Evolutionary conservation across 2,113 vertebrate species (phyloP).

Genomic region (Anas platyrhynchos): DNA sequence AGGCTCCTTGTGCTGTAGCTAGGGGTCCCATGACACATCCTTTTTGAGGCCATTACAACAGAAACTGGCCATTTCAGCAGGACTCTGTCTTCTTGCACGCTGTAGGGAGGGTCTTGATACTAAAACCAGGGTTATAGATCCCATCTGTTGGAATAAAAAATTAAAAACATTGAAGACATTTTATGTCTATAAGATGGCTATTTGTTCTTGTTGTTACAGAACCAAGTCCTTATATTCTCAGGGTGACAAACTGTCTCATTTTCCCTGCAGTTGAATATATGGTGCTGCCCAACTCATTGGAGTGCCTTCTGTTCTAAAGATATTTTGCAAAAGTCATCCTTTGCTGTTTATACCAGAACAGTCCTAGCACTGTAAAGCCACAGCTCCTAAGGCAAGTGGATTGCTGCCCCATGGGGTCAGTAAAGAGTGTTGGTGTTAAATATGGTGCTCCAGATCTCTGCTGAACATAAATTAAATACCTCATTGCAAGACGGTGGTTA

Average conservation of each 20-base stretch:
- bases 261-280: background rate
- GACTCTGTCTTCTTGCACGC: background rate
- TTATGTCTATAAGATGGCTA: background rate
- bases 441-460: background rate
- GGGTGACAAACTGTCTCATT: background rate
- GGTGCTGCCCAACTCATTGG: background rate
- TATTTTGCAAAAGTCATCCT: background rate
- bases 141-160: background rate
- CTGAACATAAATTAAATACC: background rate
- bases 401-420: background rate
- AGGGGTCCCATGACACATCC: fast-evolving
- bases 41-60: background rate
- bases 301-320: background rate
- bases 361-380: background rate
- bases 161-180: background rate
- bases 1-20: background rate
- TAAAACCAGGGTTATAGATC: background rate
- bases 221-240: background rate
- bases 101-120: background rate
- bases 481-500: background rate
- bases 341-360: background rate
- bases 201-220: background rate
- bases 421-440: background rate
- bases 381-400: background rate
- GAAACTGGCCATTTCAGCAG: background rate